These are phyloP conservation scores for Abscondita cerata DNA, from an alignment of 2,888 invertebrate genomes.

Conservation along the genomic window DNA sequence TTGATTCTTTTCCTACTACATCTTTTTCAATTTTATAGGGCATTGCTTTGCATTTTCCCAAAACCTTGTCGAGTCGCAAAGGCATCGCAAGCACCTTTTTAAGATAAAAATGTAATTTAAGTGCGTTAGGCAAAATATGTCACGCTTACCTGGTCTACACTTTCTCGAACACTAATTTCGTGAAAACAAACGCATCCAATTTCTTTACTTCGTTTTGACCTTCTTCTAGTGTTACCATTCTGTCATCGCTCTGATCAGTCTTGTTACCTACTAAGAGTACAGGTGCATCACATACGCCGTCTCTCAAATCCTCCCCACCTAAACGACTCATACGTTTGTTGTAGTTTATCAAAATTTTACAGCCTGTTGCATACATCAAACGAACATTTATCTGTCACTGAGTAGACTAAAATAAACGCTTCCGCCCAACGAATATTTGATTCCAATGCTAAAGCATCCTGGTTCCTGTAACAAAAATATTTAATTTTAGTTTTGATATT, in stretches of 20 bases:
- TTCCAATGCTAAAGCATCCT: constrained; percentile 73
- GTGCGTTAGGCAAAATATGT: too few relatives aligned
- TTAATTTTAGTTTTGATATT: too few relatives aligned
- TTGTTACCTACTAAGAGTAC: constrained; percentile 86
- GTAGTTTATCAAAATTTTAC: constrained; percentile 82
- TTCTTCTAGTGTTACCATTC: constrained; percentile 81
- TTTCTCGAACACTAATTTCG: constrained; percentile 85
- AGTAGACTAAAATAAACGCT: constrained; percentile 85
- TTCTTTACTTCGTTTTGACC: constrained; percentile 77
- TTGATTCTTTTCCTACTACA: constrained; percentile 65
- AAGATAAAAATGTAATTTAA: constrained; percentile 12
- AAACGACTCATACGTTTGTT: constrained; percentile 72
- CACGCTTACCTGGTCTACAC: constrained; percentile 80
- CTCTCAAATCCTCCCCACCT: constrained; percentile 67
- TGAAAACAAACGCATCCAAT: constrained; percentile 84
- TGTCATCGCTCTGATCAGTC: constrained; percentile 76
- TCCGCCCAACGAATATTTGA: constrained; percentile 88
- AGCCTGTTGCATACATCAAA: constrained; percentile 86
- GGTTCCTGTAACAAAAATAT: constrained; percentile 63
- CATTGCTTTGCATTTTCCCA: constrained; percentile 76
- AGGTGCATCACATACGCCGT: constrained; percentile 70
- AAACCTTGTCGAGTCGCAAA: too few relatives aligned
- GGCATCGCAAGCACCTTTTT: constrained; percentile 78
- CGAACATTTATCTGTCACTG: constrained; percentile 88
- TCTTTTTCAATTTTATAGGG: constrained; percentile 64